Evolutionary conservation across 92 coral and sea anemone genomes (phyloP).

Genomic region (Zoanthus sansibaricus): DNA sequence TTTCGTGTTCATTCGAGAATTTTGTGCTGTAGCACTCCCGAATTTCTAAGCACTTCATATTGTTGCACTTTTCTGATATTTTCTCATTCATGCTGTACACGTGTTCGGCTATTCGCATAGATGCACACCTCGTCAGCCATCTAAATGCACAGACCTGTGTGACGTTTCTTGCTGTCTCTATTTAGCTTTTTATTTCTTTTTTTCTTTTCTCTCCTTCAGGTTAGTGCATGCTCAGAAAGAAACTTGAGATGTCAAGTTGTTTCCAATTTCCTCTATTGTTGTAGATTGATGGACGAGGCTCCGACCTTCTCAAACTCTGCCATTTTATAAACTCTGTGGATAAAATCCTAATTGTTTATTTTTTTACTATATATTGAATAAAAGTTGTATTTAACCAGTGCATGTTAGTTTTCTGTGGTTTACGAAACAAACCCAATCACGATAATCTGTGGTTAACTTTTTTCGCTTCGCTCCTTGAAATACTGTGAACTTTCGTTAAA

Average conservation of each 20-base stretch:
- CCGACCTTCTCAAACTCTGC: slow-evolving; percentile 27
- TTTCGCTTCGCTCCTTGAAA: background rate
- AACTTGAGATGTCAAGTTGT: slow-evolving; percentile 49
- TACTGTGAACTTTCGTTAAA: background rate
- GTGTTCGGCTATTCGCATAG: background rate
- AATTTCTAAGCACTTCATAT: background rate
- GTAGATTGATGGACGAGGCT: slow-evolving; percentile 38
- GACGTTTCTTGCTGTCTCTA: background rate
- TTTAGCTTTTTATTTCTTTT: slow-evolving; percentile 13
- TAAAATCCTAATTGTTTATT: slow-evolving; percentile 30
- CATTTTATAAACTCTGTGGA: slow-evolving; percentile 31
- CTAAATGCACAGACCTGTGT: background rate
- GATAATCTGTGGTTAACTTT: too few relatives aligned
- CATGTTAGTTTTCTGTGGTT: slow-evolving; percentile 28
- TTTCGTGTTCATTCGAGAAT: background rate
- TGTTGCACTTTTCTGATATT: background rate
- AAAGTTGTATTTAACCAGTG: slow-evolving; percentile 42
- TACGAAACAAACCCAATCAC: background rate
- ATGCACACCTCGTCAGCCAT: background rate
- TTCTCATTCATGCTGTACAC: background rate
- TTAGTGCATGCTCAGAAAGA: slow-evolving; percentile 55
- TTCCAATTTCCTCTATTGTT: slow-evolving; percentile 39
- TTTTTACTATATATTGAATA: slow-evolving; percentile 24
- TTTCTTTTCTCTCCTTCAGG: slow-evolving; percentile 34
- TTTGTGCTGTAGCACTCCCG: background rate